Base-by-base conservation (phyloP, 1,140 invertebrate genomes). In the Cheumatopsyche charites region DNA sequence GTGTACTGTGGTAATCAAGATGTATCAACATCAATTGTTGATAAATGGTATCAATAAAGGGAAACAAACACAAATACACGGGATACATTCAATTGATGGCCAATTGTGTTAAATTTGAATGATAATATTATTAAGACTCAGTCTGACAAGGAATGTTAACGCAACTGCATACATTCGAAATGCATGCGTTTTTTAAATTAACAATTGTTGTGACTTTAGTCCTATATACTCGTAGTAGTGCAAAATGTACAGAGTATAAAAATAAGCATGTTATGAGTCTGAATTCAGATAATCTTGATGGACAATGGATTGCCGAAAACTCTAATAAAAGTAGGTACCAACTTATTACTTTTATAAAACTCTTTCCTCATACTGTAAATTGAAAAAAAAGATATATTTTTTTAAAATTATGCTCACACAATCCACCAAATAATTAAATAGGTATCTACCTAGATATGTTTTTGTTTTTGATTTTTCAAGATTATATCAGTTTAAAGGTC, bases 251-350 rank as follows among this genome's bases (percentile, higher is more conserved):
- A 11, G 21, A 68, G 42, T 70, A 70, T 15, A 25, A 23, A 0
- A 72, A 75, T 45, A 58, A 36, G 12, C 73, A 75, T 43, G 62
- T 70, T 23, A 62, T 75, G 21, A 75, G 74, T 43, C 43, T 75
- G n/a, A 75, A 73, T 55, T 75, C 74, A 11, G 74, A 75, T 41
- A 75, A 75, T 26, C 21, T 19, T 11, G 63, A 78, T 52, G 80
- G 78, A 7, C 70, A 72, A 23, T 85, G 84, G 84, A 79, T 70
- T 4, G 71, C 82, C 41, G 61, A 72, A 26, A 84, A 82, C 75
- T 71, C 73, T 62, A 82, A 80, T 75, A 79, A 78, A 70, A 79
- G 83, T 85, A 77, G 84, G 84, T 82, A 61, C 42, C n/a, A n/a
- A n/a, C 1, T 25, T 52, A 13, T 15, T 52, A 6, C 2, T 36